Conservation (phyloP, 1,140 invertebrate species). For the Temnothorax longispinosus region DNA sequence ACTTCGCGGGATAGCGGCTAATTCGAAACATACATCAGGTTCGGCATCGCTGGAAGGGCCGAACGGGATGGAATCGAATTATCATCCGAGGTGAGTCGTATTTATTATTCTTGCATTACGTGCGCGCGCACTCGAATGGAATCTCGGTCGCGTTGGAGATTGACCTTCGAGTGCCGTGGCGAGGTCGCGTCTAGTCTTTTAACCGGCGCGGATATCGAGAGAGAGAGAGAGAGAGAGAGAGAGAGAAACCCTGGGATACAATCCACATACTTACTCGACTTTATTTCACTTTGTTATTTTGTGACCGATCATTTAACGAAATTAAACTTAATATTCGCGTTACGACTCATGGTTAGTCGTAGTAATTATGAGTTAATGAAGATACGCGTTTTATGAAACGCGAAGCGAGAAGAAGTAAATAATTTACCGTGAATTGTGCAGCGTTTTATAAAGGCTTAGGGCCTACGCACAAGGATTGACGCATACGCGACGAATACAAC, state of each 20-base stretch:
- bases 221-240: too few species aligned
- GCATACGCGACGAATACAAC: too few species aligned
- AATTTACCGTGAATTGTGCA: not conserved
- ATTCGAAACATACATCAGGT: conserved; percentile 27
- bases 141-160: not conserved
- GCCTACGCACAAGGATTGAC: too few species aligned
- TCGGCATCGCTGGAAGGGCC: not conserved
- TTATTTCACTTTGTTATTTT: not conserved
- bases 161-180: not conserved
- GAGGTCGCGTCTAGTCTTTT: not conserved
- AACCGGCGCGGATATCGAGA: not conserved
- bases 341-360: not conserved
- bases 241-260: too few species aligned
- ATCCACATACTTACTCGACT: too few species aligned
- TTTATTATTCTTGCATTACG: conserved; percentile 29
- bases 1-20: conserved; percentile 39
- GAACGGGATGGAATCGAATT: not conserved
- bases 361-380: not conserved
- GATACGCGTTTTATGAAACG: not conserved
- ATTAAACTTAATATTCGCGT: not conserved
- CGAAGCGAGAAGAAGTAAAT: not conserved
- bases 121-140: not conserved
- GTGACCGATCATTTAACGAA: not conserved
- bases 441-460: not conserved
- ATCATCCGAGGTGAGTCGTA: conserved; percentile 19